These are phyloP conservation scores for Acanthoscelides obtectus DNA, from an alignment of 2,888 invertebrate species.

Conservation along the genomic window DNA sequence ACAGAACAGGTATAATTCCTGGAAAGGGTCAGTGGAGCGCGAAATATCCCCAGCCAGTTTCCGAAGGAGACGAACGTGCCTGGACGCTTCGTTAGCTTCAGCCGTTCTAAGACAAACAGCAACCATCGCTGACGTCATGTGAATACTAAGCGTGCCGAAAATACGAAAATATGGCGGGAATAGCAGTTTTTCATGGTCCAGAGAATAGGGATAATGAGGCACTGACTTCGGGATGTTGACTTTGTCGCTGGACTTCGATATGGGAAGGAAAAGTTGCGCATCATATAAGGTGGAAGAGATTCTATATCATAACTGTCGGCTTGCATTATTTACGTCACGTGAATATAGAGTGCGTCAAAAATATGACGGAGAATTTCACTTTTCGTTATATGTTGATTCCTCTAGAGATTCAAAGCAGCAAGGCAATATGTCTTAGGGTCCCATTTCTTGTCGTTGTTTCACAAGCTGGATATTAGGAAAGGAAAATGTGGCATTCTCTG, in stretches of 20 bases:
- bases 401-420: no score
- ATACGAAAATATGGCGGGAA: not conserved
- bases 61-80: conserved; percentile 1
- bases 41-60: conserved; percentile 1
- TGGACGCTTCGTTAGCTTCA: conserved; percentile 3
- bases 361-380: no score
- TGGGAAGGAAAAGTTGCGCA: not conserved
- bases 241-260: not conserved
- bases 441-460: no score
- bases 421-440: no score
- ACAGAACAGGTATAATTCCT: not conserved
- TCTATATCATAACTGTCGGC: no score
- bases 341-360: no score
- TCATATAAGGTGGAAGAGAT: not conserved
- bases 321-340: no score
- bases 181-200: not conserved
- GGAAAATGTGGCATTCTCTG: no score
- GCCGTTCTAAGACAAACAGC: not conserved
- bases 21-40: not conserved
- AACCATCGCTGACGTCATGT: not conserved
- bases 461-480: no score
- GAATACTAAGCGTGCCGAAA: not conserved
- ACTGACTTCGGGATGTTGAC: not conserved
- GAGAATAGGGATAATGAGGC: not conserved
- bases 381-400: no score